Conservation (phyloP, 2,888 invertebrate species). For the Nemotelus pantherinus region DNA sequence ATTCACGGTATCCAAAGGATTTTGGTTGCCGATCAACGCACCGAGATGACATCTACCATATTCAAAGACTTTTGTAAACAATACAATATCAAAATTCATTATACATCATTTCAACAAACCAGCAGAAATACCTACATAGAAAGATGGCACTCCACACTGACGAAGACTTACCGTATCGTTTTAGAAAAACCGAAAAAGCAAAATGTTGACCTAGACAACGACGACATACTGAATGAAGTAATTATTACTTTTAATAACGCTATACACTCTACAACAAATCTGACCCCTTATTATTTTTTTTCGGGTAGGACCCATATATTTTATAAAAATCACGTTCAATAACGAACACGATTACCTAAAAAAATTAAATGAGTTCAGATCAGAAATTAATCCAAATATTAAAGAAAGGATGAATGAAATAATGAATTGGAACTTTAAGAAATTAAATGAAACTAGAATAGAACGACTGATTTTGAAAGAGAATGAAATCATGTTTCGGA, state of each 20-base stretch:
- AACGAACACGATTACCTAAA: slow-evolving; percentile 41
- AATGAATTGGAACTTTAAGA: slow-evolving; percentile 25
- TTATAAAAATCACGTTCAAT: slow-evolving; percentile 31
- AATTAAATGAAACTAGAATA: slow-evolving; percentile 35
- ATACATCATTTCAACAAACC: slow-evolving; percentile 48
- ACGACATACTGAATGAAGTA: slow-evolving; percentile 49
- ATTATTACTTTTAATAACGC: slow-evolving; percentile 45
- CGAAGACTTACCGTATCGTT: slow-evolving; percentile 50
- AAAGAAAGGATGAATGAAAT: slow-evolving; percentile 34
- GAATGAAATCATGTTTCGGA: slow-evolving; percentile 14
- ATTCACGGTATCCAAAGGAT: slow-evolving; percentile 23
- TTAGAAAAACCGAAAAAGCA: slow-evolving; percentile 40
- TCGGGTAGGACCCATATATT: slow-evolving; percentile 43
- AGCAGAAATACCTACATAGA: slow-evolving; percentile 48
- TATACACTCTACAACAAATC: slow-evolving; percentile 44
- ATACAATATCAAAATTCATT: slow-evolving; percentile 27
- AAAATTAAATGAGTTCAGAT: slow-evolving; percentile 41
- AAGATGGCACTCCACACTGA: slow-evolving; percentile 48
- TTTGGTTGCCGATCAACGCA: slow-evolving; percentile 13
- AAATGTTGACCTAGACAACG: slow-evolving; percentile 42
- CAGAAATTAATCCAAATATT: slow-evolving; percentile 43
- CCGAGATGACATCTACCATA: slow-evolving; percentile 48
- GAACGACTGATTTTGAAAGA: slow-evolving; percentile 11
- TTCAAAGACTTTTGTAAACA: slow-evolving; percentile 49
- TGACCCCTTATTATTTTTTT: slow-evolving; percentile 44